Evolutionary conservation across 2,797 vertebrate species (phyloP).

Genomic region (Smutsia temminckii): DNA sequence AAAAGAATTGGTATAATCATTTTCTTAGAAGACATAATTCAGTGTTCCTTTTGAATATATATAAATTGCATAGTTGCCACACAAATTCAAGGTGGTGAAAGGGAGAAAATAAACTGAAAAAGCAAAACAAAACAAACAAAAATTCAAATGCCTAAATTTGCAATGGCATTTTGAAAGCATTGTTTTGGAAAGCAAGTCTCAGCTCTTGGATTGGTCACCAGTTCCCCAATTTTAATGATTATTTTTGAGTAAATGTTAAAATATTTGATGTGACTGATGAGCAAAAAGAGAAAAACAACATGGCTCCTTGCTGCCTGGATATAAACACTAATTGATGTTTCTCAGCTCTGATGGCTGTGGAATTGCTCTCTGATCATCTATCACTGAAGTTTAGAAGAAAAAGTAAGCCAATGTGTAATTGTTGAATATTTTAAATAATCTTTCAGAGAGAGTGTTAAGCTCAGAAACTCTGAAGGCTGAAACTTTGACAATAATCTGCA

Average conservation of each 20-base stretch:
- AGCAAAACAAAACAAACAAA: conserved; percentile 55
- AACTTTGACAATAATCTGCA: conserved; percentile 35
- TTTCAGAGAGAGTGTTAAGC: not conserved
- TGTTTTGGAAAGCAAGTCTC: not conserved
- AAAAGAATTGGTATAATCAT: conserved; percentile 33
- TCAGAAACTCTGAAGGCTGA: not conserved
- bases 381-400: not conserved
- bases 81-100: conserved; percentile 36
- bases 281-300: not conserved
- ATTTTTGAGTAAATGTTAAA: conserved; percentile 11
- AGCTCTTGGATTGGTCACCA: conserved; percentile 25
- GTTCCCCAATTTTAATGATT: conserved; percentile 22
- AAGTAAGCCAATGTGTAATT: conserved; percentile 40
- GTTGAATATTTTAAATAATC: conserved; percentile 31
- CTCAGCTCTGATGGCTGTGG: not conserved
- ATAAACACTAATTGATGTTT: not conserved
- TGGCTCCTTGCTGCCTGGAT: not conserved
- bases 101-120: conserved; percentile 34
- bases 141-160: not conserved
- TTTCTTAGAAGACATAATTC: conserved; percentile 42
- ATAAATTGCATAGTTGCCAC: conserved; percentile 25
- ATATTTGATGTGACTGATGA: not conserved
- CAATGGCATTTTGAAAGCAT: conserved; percentile 56
- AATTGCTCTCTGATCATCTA: not conserved
- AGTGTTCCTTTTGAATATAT: conserved; percentile 27